A percentile compares a stretch with the other conserved stretches of the same genome.
These are phyloP conservation scores for Rhinogobius similis DNA, from an alignment of 2,113 vertebrate genomes.

Conservation along the genomic window DNA sequence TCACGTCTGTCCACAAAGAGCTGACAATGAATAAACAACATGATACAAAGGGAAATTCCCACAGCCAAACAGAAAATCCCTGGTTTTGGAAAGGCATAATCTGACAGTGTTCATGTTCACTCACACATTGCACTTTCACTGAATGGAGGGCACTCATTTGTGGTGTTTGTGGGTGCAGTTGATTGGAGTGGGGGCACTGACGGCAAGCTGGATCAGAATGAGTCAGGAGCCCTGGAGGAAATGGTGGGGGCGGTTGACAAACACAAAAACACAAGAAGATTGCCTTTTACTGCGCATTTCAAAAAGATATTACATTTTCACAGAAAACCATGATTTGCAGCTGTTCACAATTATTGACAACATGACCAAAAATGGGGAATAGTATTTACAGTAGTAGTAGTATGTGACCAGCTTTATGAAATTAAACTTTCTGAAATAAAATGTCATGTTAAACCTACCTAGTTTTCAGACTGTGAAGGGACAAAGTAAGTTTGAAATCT, in stretches of 20 bases:
- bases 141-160: constrained; percentile 58
- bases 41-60: constrained; percentile 1
- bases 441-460: too few relatives aligned
- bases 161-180: constrained; percentile 40
- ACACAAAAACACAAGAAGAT: constrained; percentile 5
- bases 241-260: constrained; percentile 1
- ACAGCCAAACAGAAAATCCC: neutral
- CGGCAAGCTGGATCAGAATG: constrained; percentile 9
- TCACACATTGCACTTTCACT: constrained; percentile 39
- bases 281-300: neutral
- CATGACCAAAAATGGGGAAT: too few relatives aligned
- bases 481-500: too few relatives aligned
- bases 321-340: too few relatives aligned
- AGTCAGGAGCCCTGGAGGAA: constrained; percentile 12
- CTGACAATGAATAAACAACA: constrained; percentile 4
- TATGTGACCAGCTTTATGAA: too few relatives aligned
- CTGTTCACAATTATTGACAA: too few relatives aligned
- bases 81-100: neutral
- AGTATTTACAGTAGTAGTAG: too few relatives aligned
- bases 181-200: constrained; percentile 20
- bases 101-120: neutral
- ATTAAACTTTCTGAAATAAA: too few relatives aligned
- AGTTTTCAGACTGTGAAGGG: too few relatives aligned
- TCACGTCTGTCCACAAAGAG: neutral
- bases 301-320: neutral